Conservation (phyloP, 2,113 vertebrate species). For the Mystacornis crossleyi region DNA sequence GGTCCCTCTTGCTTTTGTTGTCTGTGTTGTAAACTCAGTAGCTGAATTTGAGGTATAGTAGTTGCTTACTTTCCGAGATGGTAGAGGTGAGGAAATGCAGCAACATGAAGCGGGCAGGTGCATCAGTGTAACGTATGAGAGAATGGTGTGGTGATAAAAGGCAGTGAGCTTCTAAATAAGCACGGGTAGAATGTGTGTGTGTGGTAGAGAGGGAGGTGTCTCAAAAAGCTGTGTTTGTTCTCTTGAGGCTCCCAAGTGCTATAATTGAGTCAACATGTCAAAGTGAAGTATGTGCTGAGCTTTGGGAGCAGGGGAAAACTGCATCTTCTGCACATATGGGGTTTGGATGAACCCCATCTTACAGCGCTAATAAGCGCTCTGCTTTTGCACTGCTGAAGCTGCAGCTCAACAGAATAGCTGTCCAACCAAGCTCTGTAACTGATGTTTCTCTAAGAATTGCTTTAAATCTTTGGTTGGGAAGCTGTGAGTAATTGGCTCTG, state of each 20-base stretch:
- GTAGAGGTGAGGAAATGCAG: background rate
- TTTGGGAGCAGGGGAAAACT: background rate
- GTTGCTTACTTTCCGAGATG: background rate
- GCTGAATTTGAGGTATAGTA: background rate
- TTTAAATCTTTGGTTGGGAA: background rate
- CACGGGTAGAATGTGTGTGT: background rate
- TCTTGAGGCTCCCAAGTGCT: background rate
- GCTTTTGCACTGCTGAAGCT: background rate
- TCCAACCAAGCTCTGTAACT: background rate
- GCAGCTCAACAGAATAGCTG: background rate
- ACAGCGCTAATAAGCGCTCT: background rate
- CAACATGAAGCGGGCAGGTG: rapidly evolving
- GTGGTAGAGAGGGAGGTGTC: background rate
- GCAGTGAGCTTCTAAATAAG: background rate
- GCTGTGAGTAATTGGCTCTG: background rate
- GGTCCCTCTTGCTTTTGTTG: background rate
- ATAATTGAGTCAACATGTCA: slow-evolving; percentile 46
- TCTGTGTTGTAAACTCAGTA: background rate
- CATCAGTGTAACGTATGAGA: background rate
- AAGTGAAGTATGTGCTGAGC: slow-evolving; percentile 31
- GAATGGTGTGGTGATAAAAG: background rate
- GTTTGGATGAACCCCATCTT: background rate
- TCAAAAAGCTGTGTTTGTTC: background rate
- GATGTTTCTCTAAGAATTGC: background rate
- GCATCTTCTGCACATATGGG: background rate